Evolutionary conservation across 2,888 invertebrate genomes (phyloP), one percentile per base, ranked within the genome.

Genomic region (Oxytorus armatus): DNA sequence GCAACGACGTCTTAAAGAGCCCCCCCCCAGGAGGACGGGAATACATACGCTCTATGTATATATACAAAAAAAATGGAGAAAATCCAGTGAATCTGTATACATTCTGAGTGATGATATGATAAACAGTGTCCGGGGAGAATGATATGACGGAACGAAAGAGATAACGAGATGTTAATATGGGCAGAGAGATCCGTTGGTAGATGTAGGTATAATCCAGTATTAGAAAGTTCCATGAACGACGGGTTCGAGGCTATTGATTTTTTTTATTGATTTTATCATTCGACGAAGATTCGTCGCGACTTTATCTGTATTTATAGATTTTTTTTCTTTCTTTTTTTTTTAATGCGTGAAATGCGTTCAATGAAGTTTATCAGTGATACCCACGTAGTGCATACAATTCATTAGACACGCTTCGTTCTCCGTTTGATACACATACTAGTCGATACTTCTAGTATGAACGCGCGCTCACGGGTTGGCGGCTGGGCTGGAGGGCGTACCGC

Each of bases 1-100:
- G 89, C 11, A 82, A 88, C 57, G 79, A 85, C 91, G 88, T 87
- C 89, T 84, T 78, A 83, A 85, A 88, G 61, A 68, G 59, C 3
- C 2, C 29, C 29, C 29, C 29, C 69, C 66, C 65, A 73, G 49
- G 65, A 75, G 68, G 65, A 68, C 72, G 55, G 70, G 65, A 44
- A 76, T 57, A 29, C 42, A 70, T 69, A 61, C 49, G 49, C 69
- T 42, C 49, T 68, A 75, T n/a, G n/a, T n/a, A 69, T 11, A 39
- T 74, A 79, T 66, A 76, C 36, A 53, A 69, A 55, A 39, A 51
- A 70, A 77, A 76, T 74, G 36, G 76, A 74, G 70, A 69, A 61
- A 69, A 75, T 55, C 57, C 63, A 74, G 49, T 72, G 63, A 74
- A 63, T 74, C 61, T 25, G 39, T 68, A 44, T 42, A 44, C 39